Base-by-base conservation (phyloP, 2,888 invertebrate species). In the Zonitis immaculata region DNA sequence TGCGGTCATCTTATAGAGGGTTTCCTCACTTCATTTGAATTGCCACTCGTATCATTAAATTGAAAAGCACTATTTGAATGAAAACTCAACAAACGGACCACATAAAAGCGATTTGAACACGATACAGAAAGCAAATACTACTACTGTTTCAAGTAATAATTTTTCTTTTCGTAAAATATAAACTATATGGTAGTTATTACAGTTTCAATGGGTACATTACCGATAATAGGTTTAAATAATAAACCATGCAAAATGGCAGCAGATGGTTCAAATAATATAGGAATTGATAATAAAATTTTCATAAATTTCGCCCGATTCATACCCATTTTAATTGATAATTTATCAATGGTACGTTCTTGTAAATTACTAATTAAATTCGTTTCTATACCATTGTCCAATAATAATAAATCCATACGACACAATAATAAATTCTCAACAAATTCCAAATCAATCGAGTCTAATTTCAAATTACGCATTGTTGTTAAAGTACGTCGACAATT, bases 221-320 rank as follows among this genome's bases (percentile, higher is more conserved):
- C 77, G 43, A 77, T 76, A 22, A 77, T 71, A 5, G 76, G 74
- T 49, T 70, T 69, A 62, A 77, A 77, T 4, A 77, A 54, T 8
- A 68, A 49, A n/a, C 64, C 61, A 52, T 72, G 66, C 25, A 77
- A 46, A 27, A 65, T 59, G 5, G 60, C 59, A 12, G 72, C 58
- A n/a, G 69, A 64, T 3, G 70, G 70, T 2, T 62, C 59, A 56
- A 69, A 70, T 4, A 76, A 57, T n/a, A 71, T 52, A 0, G 73
- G 70, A 18, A 72, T 49, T 4, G 66, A 51, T 26, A 73, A 50
- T 5, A 75, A 51, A 52, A 74, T 61, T 51, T 67, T 62, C 3
- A 62, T 49, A 44, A 74, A 66, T 49, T 67, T 59, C 49, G 60
- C 63, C 25, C 58, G 59, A 54, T 70, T 61, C 20, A 60, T 51